A percentile compares a stretch with the other conserved stretches of the same genome.
Evolutionary conservation across 2,888 invertebrate genomes (phyloP).

Genomic region (Biston betularia): DNA sequence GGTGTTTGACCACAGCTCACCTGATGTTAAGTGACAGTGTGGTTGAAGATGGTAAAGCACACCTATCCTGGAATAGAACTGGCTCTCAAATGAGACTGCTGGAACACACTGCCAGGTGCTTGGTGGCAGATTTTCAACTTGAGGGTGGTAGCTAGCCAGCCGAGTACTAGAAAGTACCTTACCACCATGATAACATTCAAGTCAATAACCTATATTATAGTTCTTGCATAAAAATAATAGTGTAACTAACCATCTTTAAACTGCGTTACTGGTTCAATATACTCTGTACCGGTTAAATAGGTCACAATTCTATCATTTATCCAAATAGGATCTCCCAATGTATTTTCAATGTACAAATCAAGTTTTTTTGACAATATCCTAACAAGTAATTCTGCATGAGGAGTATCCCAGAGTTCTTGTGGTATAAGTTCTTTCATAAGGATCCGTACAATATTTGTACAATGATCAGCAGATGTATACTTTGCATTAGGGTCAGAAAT

Average conservation of each 20-base stretch:
- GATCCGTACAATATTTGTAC: slow-evolving; percentile 85
- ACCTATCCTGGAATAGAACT: too few species aligned
- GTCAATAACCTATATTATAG: too few species aligned
- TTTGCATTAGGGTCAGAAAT: slow-evolving; percentile 67
- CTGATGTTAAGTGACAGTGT: too few species aligned
- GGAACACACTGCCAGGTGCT: too few species aligned
- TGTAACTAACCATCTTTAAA: slow-evolving; percentile 8
- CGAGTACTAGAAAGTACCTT: too few species aligned
- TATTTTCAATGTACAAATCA: slow-evolving; percentile 77
- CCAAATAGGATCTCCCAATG: slow-evolving; percentile 82
- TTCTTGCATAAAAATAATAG: not conserved
- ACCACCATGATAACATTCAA: too few species aligned
- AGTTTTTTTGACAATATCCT: slow-evolving; percentile 87
- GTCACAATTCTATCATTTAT: slow-evolving; percentile 73
- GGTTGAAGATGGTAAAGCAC: too few species aligned
- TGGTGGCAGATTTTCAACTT: too few species aligned
- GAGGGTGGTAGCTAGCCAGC: too few species aligned
- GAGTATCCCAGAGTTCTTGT: slow-evolving; percentile 89
- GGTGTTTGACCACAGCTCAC: too few species aligned
- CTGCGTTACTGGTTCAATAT: slow-evolving; percentile 27
- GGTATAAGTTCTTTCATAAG: slow-evolving; percentile 88
- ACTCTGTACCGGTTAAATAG: slow-evolving; percentile 58
- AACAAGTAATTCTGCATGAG: slow-evolving; percentile 87
- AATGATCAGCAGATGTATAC: slow-evolving; percentile 83
- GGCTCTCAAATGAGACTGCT: too few species aligned